Base-by-base conservation (phyloP, 2,113 vertebrate species). In the Nibea albiflora region DNA sequence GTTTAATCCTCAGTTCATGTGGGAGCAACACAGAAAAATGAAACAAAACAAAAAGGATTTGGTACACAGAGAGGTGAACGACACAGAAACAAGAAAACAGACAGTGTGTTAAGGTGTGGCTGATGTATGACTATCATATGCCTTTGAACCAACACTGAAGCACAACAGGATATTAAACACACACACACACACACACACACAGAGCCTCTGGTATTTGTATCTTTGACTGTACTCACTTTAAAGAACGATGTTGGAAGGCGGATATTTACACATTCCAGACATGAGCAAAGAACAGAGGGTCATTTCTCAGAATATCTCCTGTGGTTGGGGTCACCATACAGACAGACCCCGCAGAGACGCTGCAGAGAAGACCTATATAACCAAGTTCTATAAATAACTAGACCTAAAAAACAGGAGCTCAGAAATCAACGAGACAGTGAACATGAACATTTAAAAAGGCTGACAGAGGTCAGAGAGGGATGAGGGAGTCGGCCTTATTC, bases 201-300 rank as follows among this genome's bases (percentile, higher is more conserved):
- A 76, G 47, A 24, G 3, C 0, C 52, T 46, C 71, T 82, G 89
- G 73, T 62, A 66, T 85, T 72, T 71, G 35, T 49, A 49, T 61
- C 66, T 67, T 47, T 52, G 60, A 52, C 57, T 46, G 39, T 35
- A 72, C 56, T 81, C 57, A 22, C 79, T 85, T 74, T 75, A 73
- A 77, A 66, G 61, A 42, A 65, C 11, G 56, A 81, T 66, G 80
- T 71, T 76, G 72, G 62, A 24, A 47, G 73, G 80, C 73, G 73
- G 84, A 88, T 88, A 88, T 87, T 88, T 83, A 87, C 81, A 80
- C 81, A 88, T 85, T 70, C 83, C 85, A 85, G 78, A 75, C 72
- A 47, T 19, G 14, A 88, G 76, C 31, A 31, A 14, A 78, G 65
- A 75, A 70, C 71, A 81, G 60, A 81, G 50, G 63, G 60, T 71